Percentiles rank a stretch among this genome's conserved stretches.
Evolutionary conservation across 2,113 vertebrate species (phyloP).

Genomic region (Pseudolaguvia tuberculata): DNA sequence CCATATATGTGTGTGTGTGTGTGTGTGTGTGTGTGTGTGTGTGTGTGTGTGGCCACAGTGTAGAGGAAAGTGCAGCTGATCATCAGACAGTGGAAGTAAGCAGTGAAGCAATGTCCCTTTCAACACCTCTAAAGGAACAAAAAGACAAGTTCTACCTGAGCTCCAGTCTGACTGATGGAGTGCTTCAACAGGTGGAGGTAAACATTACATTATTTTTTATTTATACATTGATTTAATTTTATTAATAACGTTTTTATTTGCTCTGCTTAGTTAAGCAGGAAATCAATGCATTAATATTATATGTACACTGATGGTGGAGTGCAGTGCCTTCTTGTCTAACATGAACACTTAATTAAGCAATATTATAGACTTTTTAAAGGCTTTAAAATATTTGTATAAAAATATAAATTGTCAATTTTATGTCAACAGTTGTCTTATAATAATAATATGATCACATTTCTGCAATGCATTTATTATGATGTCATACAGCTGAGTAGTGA

Average conservation of each 20-base stretch:
- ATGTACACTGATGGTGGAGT: background rate
- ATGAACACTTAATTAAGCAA: no score
- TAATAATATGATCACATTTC: background rate
- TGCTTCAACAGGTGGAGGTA: conserved; percentile 82
- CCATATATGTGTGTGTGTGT: no score
- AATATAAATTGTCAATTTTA: no score
- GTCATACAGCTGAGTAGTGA: conserved; percentile 71
- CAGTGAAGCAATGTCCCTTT: conserved; percentile 53
- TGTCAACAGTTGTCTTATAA: background rate
- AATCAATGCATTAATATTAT: background rate
- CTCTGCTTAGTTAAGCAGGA: background rate
- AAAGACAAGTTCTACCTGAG: conserved; percentile 77
- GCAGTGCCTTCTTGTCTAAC: no score
- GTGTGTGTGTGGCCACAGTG: conserved; percentile 55
- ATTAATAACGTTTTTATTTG: background rate
- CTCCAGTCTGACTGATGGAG: conserved; percentile 64
- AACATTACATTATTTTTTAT: conserved; percentile 3
- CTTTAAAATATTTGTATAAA: no score
- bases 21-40: background rate
- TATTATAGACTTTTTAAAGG: no score
- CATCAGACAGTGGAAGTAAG: conserved; percentile 69
- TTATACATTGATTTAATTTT: background rate
- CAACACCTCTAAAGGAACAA: conserved; percentile 71
- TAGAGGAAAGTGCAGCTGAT: conserved; percentile 59
- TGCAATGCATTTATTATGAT: background rate